Percentiles rank a stretch among this genome's conserved stretches.
Conservation (phyloP, 2,888 invertebrate genomes). For the Cephus sareptanus region DNA sequence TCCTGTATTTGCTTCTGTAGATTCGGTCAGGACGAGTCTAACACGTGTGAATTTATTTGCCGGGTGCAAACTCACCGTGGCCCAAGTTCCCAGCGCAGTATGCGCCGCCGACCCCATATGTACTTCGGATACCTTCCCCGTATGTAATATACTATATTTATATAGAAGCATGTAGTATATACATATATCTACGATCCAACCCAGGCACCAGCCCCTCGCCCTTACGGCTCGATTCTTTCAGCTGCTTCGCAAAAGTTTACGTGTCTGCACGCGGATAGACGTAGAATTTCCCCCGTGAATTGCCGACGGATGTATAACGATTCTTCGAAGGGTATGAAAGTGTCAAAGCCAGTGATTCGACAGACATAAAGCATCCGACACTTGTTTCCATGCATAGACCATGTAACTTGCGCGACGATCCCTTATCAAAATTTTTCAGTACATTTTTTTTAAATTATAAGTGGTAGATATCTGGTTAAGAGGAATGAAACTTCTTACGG, state of each 20-base stretch:
- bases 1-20: constrained; percentile 9
- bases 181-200: neutral
- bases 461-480: neutral
- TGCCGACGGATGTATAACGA: constrained; percentile 24
- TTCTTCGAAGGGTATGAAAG: constrained; percentile 24
- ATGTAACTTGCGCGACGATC: neutral
- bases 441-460: neutral
- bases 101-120: neutral
- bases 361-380: constrained; percentile 36
- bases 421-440: neutral
- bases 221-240: constrained; percentile 17
- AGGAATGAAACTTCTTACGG: neutral
- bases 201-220: neutral
- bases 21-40: constrained; percentile 10
- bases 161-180: neutral
- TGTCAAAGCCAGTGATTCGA: constrained; percentile 41
- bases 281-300: constrained; percentile 55
- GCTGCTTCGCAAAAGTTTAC: constrained; percentile 48
- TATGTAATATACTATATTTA: neutral
- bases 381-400: neutral
- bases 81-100: constrained; percentile 14
- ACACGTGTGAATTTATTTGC: constrained; percentile 27
- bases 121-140: neutral
- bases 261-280: constrained; percentile 40
- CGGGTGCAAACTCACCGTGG: constrained; percentile 34